A percentile compares a stretch with the other conserved stretches of the same genome.
These are phyloP conservation scores for Artemia sinica DNA, from an alignment of 2,888 invertebrate genomes.

Conservation along the genomic window DNA sequence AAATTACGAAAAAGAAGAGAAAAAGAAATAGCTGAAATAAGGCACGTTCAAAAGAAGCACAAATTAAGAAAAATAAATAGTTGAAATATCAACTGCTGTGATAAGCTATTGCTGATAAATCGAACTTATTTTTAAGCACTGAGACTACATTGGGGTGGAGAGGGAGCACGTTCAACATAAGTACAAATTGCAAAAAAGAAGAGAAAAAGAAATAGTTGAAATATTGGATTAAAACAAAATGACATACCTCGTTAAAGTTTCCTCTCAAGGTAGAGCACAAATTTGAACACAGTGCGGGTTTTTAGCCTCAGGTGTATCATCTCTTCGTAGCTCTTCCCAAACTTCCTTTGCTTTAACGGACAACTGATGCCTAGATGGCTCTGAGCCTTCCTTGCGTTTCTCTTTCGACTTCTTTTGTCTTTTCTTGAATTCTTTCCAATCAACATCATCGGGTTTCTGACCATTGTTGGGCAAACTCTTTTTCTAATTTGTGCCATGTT, in stretches of 20 bases:
- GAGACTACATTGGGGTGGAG: too few species aligned
- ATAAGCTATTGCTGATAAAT: too few species aligned
- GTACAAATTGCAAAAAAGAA: too few species aligned
- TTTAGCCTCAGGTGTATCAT: constrained; percentile 25
- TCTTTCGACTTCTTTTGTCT: constrained; percentile 16
- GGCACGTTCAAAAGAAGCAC: too few species aligned
- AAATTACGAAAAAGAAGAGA: too few species aligned
- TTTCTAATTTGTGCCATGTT: background rate
- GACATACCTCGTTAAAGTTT: constrained; percentile 31
- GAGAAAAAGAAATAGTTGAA: too few species aligned
- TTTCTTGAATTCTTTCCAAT: constrained; percentile 19
- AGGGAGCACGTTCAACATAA: too few species aligned
- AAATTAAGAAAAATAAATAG: too few species aligned
- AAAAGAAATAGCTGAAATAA: too few species aligned
- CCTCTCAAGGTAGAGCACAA: constrained; percentile 32
- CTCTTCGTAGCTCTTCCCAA: constrained; percentile 25
- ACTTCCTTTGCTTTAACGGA: constrained; percentile 24
- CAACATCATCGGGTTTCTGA: constrained; percentile 16
- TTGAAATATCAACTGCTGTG: too few species aligned
- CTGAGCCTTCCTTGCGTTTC: constrained; percentile 17
- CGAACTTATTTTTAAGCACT: too few species aligned
- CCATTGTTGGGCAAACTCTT: background rate
- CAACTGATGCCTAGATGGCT: constrained; percentile 18
- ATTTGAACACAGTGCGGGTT: constrained; percentile 26
- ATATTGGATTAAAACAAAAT: too few species aligned